Evolutionary conservation across 2,113 vertebrate species (phyloP).

Genomic region (Clarias gariepinus): DNA sequence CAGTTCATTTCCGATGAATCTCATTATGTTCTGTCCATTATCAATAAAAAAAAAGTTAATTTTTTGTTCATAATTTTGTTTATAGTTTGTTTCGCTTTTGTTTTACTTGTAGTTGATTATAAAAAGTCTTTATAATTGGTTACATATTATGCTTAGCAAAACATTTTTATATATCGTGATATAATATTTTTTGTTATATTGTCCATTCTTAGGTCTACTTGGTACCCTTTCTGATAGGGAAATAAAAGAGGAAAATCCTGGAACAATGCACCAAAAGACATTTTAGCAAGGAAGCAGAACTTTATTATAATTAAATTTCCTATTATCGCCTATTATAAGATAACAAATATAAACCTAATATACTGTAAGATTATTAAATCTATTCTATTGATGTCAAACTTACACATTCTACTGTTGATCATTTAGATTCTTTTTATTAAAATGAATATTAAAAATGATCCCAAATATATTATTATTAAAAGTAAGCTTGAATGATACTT

Average conservation of each 20-base stretch:
- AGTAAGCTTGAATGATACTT: constrained; percentile 49
- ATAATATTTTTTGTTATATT: no score
- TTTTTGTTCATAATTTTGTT: background rate
- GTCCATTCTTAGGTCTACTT: no score
- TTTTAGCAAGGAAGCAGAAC: no score
- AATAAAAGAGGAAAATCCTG: no score
- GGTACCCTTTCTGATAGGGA: no score
- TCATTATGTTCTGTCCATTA: background rate
- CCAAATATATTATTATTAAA: background rate
- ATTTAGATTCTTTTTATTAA: background rate
- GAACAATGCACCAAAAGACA: no score
- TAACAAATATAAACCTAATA: background rate
- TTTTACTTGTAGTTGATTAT: background rate
- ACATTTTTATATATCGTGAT: no score
- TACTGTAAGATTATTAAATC: background rate
- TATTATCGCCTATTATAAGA: no score
- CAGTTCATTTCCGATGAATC: background rate
- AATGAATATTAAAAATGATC: background rate
- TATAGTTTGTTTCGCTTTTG: background rate
- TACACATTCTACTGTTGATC: background rate
- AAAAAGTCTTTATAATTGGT: background rate
- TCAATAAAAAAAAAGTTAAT: background rate
- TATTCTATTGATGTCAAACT: background rate
- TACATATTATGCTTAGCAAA: no score
- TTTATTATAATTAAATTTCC: no score